Evolutionary conservation across 2,888 invertebrate genomes (phyloP), one percentile per base, ranked within the genome.

Genomic region (Zhuqinia jingwanae): DNA sequence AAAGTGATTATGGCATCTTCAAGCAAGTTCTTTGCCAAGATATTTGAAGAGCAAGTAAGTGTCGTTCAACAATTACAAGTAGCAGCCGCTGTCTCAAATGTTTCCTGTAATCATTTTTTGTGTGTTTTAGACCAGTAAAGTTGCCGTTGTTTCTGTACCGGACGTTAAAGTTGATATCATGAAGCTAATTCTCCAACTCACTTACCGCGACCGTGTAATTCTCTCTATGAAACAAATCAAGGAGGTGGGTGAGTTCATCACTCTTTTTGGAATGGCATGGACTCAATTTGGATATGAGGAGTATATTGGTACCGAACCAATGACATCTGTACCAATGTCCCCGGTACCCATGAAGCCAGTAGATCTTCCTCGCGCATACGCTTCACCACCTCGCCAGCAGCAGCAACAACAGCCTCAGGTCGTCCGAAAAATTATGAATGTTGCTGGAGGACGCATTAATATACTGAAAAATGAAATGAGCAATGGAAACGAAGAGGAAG

Each of bases 41-140:
- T 90, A 10, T 90, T 91, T 79, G 77, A 70, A 22, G 91, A 89
- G 78, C 91, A 91, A 89, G 91, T 91, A 88, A 42, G 56, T 76
- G 47, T 8, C 36, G 8, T 36, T 36, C 3, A 36, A 36, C 36
- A 36, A 36, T 50, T 50, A 13, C 50, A 50, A 42, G 11, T 42
- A 42, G n/a, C n/a, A 42, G 42, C 11, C 5, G 42, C 5, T 42
- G 42, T 42, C 42, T 42, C 13, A 58, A 3, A 56, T 17, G 56
- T n/a, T 56, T n/a, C 11, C 13, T 53, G 3, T 53, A 15, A 53
- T 53, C 20, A 42, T 42, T 53, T 53, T 53, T 53, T 53, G 20
- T 53, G 2, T 50, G 50, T 50, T 63, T 45, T 20, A 87, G 60
- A 47, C 86, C n/a, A 85, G 78, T 30, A 76, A 88, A 53, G 75